Evolutionary conservation across 2,797 vertebrate genomes (phyloP).

Genomic region (Apodemus agrarius): DNA sequence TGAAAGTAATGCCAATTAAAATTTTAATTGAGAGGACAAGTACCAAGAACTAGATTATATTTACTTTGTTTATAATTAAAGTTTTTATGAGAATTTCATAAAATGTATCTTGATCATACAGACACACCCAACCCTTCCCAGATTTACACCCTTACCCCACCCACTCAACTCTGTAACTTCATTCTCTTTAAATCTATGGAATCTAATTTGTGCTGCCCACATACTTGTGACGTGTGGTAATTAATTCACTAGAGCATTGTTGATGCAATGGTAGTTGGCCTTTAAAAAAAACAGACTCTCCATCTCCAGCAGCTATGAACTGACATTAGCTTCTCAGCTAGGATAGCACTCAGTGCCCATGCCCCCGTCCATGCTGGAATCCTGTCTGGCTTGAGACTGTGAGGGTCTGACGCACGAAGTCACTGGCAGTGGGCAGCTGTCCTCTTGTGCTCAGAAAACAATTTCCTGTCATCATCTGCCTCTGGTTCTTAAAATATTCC

Average conservation of each 20-base stretch:
- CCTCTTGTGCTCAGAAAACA: background rate
- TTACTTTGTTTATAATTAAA: background rate
- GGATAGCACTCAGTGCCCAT: background rate
- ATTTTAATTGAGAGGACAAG: conserved; percentile 35
- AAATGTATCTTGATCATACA: background rate
- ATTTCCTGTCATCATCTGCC: background rate
- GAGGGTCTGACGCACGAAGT: too few species aligned
- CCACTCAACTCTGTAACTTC: background rate
- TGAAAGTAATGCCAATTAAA: background rate
- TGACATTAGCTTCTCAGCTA: background rate
- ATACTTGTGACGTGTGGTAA: background rate
- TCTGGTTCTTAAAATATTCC: background rate
- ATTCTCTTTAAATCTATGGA: background rate
- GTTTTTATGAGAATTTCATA: background rate
- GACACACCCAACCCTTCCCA: background rate
- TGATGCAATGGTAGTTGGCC: background rate
- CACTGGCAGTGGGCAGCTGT: background rate
- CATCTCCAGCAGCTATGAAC: background rate
- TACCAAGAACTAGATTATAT: background rate
- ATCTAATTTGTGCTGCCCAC: background rate
- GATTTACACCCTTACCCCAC: background rate
- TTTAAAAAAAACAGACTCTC: background rate
- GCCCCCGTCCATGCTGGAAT: background rate
- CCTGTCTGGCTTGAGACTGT: background rate
- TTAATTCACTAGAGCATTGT: background rate